Conservation (phyloP, 2,797 vertebrate species). For the Denticeps clupeoides region DNA sequence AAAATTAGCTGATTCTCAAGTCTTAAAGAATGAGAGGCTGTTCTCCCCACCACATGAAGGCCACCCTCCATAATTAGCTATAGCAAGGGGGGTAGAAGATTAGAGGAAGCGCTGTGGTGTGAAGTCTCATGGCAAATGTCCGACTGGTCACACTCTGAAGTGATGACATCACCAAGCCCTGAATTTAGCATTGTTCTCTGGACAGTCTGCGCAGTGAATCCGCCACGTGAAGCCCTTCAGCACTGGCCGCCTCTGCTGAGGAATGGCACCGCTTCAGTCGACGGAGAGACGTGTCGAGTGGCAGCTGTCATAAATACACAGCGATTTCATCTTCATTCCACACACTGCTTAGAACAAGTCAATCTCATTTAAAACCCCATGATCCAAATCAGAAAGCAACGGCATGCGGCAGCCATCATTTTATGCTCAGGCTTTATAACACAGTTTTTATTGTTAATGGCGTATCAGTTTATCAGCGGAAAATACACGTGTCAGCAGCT, state of each 20-base stretch:
- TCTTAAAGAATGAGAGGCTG: slow-evolving; percentile 28
- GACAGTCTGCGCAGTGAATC: slow-evolving; percentile 15
- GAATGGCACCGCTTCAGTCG: slow-evolving; percentile 6
- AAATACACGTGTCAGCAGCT: too few species aligned
- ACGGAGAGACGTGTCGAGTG: slow-evolving; percentile 1
- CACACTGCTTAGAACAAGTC: not conserved
- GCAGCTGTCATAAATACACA: not conserved
- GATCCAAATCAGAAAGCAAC: not conserved
- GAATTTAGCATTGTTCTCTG: slow-evolving; percentile 46
- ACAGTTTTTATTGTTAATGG: too few species aligned
- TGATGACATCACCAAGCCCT: slow-evolving; percentile 44
- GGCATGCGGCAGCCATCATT: not conserved
- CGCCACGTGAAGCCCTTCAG: not conserved
- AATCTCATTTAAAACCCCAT: too few species aligned
- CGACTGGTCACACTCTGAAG: slow-evolving; percentile 33
- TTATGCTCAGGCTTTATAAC: slow-evolving; percentile 13
- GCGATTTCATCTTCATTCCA: not conserved
- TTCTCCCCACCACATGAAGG: slow-evolving; percentile 25
- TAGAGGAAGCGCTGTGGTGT: slow-evolving; percentile 32
- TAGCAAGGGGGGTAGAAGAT: not conserved
- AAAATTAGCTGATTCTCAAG: slow-evolving; percentile 23
- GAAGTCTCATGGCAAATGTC: slow-evolving; percentile 28
- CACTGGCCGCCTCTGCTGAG: slow-evolving; percentile 1
- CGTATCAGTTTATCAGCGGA: too few species aligned
- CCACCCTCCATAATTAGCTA: slow-evolving; percentile 9